Evolutionary conservation across 2,797 vertebrate genomes (phyloP).

Genomic region (Geotrypetes seraphini): DNA sequence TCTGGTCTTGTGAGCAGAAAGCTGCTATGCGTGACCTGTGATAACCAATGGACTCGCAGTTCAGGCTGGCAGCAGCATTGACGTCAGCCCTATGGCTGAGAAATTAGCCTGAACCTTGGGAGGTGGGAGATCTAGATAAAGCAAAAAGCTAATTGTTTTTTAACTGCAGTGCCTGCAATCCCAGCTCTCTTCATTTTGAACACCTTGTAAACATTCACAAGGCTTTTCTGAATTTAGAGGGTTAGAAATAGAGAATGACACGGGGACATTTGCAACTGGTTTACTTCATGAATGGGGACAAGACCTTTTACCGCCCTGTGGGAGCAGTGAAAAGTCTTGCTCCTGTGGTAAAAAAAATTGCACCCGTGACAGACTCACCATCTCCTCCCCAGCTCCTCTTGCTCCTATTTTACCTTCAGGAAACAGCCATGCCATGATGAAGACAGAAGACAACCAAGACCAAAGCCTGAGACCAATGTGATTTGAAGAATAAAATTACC

Average conservation of each 20-base stretch:
- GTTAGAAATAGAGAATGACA: constrained; percentile 31
- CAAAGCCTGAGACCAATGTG: no score
- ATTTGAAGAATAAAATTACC: no score
- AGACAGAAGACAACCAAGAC: no score
- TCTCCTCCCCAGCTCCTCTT: no score
- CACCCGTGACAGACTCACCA: no score
- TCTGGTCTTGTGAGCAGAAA: not conserved
- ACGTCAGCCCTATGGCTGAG: constrained; percentile 42
- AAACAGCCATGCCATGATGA: no score
- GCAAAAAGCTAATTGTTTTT: constrained; percentile 33
- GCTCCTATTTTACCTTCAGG: no score
- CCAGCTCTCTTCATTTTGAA: constrained; percentile 23
- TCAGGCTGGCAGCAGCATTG: constrained; percentile 39
- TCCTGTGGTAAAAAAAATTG: no score
- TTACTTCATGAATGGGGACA: no score
- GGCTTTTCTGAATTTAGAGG: constrained; percentile 36
- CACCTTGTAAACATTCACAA: constrained; percentile 31
- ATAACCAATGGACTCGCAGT: constrained; percentile 26
- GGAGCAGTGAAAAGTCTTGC: no score
- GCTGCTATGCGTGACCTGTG: constrained; percentile 7
- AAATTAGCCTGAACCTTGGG: constrained; percentile 41
- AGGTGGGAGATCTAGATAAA: constrained; percentile 37
- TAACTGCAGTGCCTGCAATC: constrained; percentile 23
- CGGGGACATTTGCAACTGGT: no score
- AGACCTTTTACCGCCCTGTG: no score